Evolutionary conservation across 2,113 vertebrate genomes (phyloP), one percentile per base, ranked within the genome.

Genomic region (Oceanodroma tethys): DNA sequence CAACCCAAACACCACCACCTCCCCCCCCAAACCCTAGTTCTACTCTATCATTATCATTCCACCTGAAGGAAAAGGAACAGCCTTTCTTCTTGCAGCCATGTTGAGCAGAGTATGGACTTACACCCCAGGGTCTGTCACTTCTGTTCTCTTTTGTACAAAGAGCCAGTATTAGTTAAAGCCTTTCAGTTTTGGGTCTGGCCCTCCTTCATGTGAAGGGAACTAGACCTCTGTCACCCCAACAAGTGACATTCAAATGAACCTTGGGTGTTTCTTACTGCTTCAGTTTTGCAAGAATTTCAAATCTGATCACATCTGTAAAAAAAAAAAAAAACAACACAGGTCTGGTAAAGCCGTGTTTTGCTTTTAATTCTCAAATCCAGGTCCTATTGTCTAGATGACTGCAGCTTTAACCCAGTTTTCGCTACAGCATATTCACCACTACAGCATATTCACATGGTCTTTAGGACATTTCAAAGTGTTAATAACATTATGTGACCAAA

Each of bases 291-390:
- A 86, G 58, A 92, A 84, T 55, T 48, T 81, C 65, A 88, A 90
- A 81, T 74, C 80, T 86, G 47, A 95, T 89, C 55, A 79, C 16
- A 62, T 92, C 60, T 80, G 27, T 48, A 43, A 52, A 59, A 71
- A 53, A 68, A 56, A n/a, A n/a, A n/a, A n/a, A n/a, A n/a, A n/a
- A n/a, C n/a, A n/a, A n/a, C n/a, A 68, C n/a, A 90, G 73, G 80
- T 43, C 86, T 90, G n/a, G 59, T 88, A 97, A 86, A 87, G 40
- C 68, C 70, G 23, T 60, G 53, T 47, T 94, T 94, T 94, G 42
- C 55, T 87, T 86, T 91, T 89, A 89, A 58, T 79, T 87, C 52
- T 95, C 65, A 91, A 78, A 96, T 93, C 60, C 87, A 93, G 70
- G 84, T 79, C 16, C 2, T 40, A 36, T 20, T 59, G 40, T 68